Base-by-base conservation (phyloP, 2,888 invertebrate species). In the Caenorhabditis sulstoni region DNA sequence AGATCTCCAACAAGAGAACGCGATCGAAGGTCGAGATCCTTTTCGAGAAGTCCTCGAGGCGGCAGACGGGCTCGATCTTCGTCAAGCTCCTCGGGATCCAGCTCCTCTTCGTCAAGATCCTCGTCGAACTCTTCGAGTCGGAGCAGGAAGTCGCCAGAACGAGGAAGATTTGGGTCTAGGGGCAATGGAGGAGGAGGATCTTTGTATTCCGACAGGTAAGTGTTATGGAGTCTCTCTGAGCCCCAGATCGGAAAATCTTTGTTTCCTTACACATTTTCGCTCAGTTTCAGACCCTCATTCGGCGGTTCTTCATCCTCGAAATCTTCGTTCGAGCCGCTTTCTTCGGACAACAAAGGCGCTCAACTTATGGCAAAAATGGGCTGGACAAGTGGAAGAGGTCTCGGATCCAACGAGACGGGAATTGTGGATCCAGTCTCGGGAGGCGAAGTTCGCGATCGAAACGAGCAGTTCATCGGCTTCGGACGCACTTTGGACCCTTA, bases 291-390 rank as follows among this genome's bases (percentile, higher is more conserved):
- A 20, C 71, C 71, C 5, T 29, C 67, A 8, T 67, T 78, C 20
- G 62, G 66, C 1, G 29, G 4, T 29, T 29, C 29, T 7, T 5
- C 29, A 5, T 29, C 29, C 29, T 71, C 29, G 18, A 37, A 37
- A 23, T 53, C 66, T 7, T n/a, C n/a, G n/a, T 29, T 5, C 29
- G 66, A 61, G n/a, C 86, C 87, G 3, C 81, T 92, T 1, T 96
- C 96, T 90, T 93, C 95, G 73, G 94, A 94, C 79, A 98, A 98
- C 92, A 97, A 96, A 91, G 98, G 98, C 0, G 98, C 98, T 92
- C 96, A 97, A 92, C 93, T 99, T 92, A 93, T 98, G 79, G 95
- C 94, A 91, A 96, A 96, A 92, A 98, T 99, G 97, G 98, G 92
- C 3, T 99, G 98, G 98, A 94, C 94, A 78, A 61, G 61, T 41